Evolutionary conservation across 2,888 invertebrate species (phyloP), one percentile per base, ranked within the genome.

Genomic region (Nudaria mundana): DNA sequence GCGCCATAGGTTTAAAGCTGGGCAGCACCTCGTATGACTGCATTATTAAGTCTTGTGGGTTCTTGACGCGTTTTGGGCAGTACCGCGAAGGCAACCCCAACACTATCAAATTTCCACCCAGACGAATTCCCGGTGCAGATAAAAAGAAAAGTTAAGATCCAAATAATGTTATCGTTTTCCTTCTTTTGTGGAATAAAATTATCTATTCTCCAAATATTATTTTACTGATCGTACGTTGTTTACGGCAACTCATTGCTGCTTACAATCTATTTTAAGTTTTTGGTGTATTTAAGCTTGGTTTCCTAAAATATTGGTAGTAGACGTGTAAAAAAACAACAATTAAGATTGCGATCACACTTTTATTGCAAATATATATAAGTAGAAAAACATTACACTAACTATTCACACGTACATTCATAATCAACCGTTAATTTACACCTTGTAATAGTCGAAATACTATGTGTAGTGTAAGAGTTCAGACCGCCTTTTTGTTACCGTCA

Each of bases 1-100:
- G 86, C 43, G 88, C 86, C 0, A 60, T 83, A 30, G 88, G 88
- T 0, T 66, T 83, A 31, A 85, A 86, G 0, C 76, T 84, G 2
- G 88, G 88, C 43, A 77, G 76, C 34, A 70, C 85, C 11, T 67
- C 67, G 1, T 59, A 71, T 0, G 80, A 83, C 63, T 73, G 75
- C 57, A 57, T 79, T 8, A 66, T 87, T 38, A 61, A 68, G 5
- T 44, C 57, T 24, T 81, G 82, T 48, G 85, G 84, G 13, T 79
- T 68, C 72, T 75, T 48, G 68, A 71, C 72, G 1, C 76, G 80
- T 40, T 5, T 44, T 2, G 83, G 83, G 0, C 62, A 52, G 26
- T 85, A 74, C 49, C 70, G 69, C 2, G 77, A 76, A 7, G 86
- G 86, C 12, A 66, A 40, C 24, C 60, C 62, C 13, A 83, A 77